phyloP scores from a whole-genome alignment of 2,797 vertebrate genomes.

The Tokudaia muenninki region DNA sequence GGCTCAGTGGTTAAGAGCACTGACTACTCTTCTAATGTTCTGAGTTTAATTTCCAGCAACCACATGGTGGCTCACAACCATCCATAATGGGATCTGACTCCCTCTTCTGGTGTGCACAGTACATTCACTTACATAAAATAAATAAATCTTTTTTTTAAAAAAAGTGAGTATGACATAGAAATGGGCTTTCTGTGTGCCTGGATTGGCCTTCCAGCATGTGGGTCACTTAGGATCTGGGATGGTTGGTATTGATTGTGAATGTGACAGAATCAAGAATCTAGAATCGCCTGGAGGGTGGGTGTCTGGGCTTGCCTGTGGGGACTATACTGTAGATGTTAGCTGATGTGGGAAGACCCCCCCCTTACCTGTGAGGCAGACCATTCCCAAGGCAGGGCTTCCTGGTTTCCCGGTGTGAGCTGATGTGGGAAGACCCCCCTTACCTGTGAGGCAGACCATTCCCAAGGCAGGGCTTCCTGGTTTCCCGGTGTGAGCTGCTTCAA shows the following conservation, averaged over 20 bases:
- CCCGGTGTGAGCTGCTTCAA: not conserved
- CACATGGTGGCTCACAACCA: not conserved
- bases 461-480: not conserved
- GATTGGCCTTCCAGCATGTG: accelerated
- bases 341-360: not conserved
- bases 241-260: not conserved
- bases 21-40: not conserved
- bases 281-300: not conserved
- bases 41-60: not conserved
- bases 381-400: not conserved
- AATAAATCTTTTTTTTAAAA: not conserved
- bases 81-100: not conserved
- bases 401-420: too few species aligned
- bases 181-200: not conserved
- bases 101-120: not conserved
- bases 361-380: not conserved
- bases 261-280: not conserved
- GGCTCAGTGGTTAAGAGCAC: not conserved
- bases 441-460: not conserved
- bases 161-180: not conserved
- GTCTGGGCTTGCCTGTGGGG: not conserved
- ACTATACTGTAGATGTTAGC: not conserved
- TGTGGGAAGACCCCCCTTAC: not conserved
- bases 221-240: not conserved
- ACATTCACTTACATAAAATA: not conserved